Evolutionary conservation across 1,140 invertebrate species (phyloP).

Genomic region (Reticulitermes speratus): DNA sequence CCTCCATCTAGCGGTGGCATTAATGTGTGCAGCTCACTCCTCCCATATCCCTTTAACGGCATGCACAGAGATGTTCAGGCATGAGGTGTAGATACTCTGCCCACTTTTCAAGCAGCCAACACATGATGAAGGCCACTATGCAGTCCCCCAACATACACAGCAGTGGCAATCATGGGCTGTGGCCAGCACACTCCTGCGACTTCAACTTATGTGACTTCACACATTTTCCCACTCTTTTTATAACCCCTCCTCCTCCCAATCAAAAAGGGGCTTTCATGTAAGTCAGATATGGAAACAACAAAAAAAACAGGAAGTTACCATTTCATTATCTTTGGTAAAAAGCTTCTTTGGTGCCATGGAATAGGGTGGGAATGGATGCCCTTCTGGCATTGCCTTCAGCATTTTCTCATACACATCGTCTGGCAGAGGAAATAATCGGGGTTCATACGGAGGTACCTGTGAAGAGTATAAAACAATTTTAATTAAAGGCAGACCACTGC

Average conservation of each 20-base stretch:
- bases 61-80: no score
- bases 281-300: background rate
- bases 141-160: no score
- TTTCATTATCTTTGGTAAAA: constrained; percentile 28
- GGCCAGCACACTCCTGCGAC: no score
- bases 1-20: no score
- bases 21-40: no score
- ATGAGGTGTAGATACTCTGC: background rate
- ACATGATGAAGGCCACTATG: background rate
- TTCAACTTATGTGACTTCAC: no score
- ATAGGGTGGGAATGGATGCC: constrained; percentile 48
- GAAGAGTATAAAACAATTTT: constrained; percentile 24
- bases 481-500: no score
- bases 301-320: background rate
- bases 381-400: constrained; percentile 65
- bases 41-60: no score
- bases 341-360: constrained; percentile 28
- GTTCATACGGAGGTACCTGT: constrained; percentile 66
- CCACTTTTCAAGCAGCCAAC: background rate
- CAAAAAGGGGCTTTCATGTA: background rate
- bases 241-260: no score
- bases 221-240: no score
- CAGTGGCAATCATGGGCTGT: no score
- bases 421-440: constrained; percentile 69
- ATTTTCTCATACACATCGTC: constrained; percentile 70